Conservation (phyloP, 2,113 vertebrate species). For the Cyanoliseus patagonus region DNA sequence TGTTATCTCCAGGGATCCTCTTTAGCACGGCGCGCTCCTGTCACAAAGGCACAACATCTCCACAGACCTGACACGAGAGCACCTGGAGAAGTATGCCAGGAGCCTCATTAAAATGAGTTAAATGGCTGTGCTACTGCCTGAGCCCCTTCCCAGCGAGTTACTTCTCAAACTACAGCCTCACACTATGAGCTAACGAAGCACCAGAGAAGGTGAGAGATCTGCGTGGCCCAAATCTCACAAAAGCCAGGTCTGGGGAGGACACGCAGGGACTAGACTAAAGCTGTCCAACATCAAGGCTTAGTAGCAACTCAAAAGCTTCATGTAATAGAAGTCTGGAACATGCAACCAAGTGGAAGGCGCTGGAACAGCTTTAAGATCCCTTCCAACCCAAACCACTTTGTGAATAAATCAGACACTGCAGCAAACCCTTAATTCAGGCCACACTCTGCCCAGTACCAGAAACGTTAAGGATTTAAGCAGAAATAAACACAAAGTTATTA, state of each 20-base stretch:
- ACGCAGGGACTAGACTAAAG: not conserved
- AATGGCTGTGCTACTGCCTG: not conserved
- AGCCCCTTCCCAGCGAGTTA: not conserved
- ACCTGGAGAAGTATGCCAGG: not conserved
- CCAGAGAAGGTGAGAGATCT: not conserved
- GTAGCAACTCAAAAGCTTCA: not conserved
- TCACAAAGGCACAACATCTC: constrained; percentile 47
- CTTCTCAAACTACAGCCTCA: not conserved
- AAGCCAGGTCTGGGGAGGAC: not conserved
- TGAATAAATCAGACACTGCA: too few relatives aligned
- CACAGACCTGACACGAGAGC: not conserved
- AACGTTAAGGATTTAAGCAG: fast-evolving
- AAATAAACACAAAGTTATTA: not conserved
- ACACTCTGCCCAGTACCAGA: fast-evolving
- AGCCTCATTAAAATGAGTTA: constrained; percentile 53
- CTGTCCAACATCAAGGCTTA: not conserved
- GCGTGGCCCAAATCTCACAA: fast-evolving
- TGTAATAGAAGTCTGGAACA: fast-evolving
- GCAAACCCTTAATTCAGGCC: not conserved
- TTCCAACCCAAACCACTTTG: not conserved
- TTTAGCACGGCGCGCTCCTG: not conserved
- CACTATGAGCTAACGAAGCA: fast-evolving
- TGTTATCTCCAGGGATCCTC: constrained; percentile 5
- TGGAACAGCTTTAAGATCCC: not conserved
- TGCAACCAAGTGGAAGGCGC: not conserved